Conservation (phyloP, 2,888 invertebrate genomes). For the Drosophila kambysellisi region DNA sequence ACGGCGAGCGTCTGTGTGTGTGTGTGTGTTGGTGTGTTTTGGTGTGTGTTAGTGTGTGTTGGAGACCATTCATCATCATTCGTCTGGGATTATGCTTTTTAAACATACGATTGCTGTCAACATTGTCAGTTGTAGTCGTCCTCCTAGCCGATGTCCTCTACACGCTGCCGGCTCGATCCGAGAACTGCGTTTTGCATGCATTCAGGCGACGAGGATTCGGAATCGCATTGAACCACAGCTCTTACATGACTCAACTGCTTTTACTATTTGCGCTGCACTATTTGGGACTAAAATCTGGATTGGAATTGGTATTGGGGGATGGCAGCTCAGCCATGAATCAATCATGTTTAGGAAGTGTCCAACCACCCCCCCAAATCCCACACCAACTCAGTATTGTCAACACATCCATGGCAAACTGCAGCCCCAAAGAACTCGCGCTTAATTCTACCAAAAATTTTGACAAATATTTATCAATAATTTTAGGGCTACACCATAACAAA, state of each 20-base stretch:
- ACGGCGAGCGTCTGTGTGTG: constrained; percentile 61
- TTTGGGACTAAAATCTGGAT: constrained; percentile 34
- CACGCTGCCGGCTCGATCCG: constrained; percentile 39
- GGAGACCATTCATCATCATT: constrained; percentile 81
- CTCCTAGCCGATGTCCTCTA: constrained; percentile 25
- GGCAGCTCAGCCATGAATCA: constrained; percentile 64
- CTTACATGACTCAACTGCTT: constrained; percentile 51
- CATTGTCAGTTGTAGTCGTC: constrained; percentile 70
- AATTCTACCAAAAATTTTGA: constrained; percentile 64
- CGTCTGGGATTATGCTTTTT: constrained; percentile 82
- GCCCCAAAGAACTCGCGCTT: constrained; percentile 43
- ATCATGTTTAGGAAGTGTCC: constrained; percentile 63
- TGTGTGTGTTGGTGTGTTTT: constrained; percentile 11
- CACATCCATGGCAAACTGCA: neutral
- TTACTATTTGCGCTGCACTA: constrained; percentile 45
- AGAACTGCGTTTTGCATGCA: constrained; percentile 41
- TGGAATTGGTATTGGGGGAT: constrained; percentile 21
- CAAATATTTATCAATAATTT: constrained; percentile 79
- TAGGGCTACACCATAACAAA: constrained; percentile 50
- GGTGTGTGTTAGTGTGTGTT: constrained; percentile 27
- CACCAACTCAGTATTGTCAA: constrained; percentile 21
- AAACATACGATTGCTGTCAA: constrained; percentile 83
- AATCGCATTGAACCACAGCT: constrained; percentile 36
- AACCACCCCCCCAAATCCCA: neutral
- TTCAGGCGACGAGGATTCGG: constrained; percentile 21